phyloP scores from a whole-genome alignment of 1,140 invertebrate genomes.

The Phymastichus coffea region DNA sequence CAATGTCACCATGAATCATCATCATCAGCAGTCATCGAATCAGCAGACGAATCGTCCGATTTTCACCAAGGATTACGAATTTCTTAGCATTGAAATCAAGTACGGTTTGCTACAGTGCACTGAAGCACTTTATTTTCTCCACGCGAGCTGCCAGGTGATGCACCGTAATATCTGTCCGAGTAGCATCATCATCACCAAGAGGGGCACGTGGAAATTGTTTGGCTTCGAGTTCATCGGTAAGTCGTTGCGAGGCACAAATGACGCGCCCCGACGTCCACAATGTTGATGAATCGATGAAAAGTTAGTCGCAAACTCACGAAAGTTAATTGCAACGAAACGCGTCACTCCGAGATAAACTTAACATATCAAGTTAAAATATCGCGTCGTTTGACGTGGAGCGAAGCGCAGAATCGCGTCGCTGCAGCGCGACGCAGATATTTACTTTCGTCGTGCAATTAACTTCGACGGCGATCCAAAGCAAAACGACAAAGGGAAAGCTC shows the following conservation, averaged over 20 bases:
- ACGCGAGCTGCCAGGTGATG: constrained; percentile 79
- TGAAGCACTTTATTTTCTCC: constrained; percentile 90
- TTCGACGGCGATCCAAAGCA: too few relatives aligned
- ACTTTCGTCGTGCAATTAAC: too few relatives aligned
- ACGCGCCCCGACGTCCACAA: not conserved
- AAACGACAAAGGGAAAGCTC: too few relatives aligned
- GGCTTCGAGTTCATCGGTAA: constrained; percentile 92
- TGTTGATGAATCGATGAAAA: too few relatives aligned
- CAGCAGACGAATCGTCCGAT: constrained; percentile 51
- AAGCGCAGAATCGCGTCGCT: too few relatives aligned
- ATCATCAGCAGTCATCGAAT: constrained; percentile 27
- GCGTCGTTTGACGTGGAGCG: too few relatives aligned
- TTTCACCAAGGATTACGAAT: constrained; percentile 76
- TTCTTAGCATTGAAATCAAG: constrained; percentile 90
- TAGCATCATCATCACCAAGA: constrained; percentile 90
- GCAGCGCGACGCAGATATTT: too few relatives aligned
- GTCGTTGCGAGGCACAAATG: constrained; percentile 33
- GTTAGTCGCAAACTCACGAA: too few relatives aligned
- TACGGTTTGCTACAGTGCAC: constrained; percentile 91
- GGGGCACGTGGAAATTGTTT: constrained; percentile 93
- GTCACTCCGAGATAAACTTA: too few relatives aligned
- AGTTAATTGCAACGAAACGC: too few relatives aligned
- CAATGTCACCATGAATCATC: constrained; percentile 20
- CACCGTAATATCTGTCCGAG: constrained; percentile 93
- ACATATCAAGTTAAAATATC: too few relatives aligned